A percentile compares a stretch with the other conserved stretches of the same genome.
These are phyloP conservation scores for Manduca sexta DNA, from an alignment of 1,140 invertebrate genomes.

Conservation along the genomic window DNA sequence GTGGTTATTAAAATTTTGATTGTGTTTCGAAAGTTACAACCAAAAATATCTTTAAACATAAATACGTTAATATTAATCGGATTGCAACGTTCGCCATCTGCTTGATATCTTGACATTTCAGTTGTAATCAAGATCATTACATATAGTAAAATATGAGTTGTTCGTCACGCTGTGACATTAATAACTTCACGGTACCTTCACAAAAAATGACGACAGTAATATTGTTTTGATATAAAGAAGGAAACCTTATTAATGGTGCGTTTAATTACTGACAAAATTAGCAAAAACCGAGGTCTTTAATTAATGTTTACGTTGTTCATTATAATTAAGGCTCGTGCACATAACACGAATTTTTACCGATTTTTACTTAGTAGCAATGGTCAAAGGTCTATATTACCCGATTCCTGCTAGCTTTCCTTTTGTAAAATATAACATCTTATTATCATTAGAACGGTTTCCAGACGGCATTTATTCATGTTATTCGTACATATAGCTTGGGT, in stretches of 20 bases:
- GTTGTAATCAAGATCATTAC: conserved; percentile 5
- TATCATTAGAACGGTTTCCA: too few relatives aligned
- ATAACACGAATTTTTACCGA: too few relatives aligned
- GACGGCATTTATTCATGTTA: too few relatives aligned
- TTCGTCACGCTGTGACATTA: conserved; percentile 6
- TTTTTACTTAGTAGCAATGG: too few relatives aligned
- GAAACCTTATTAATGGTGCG: neutral
- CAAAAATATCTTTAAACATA: too few relatives aligned
- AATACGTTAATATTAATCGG: neutral
- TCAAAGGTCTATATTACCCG: too few relatives aligned
- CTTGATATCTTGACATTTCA: conserved; percentile 6
- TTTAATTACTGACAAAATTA: conserved; percentile 5
- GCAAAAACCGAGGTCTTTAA: neutral
- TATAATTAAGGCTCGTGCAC: too few relatives aligned
- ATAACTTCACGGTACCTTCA: neutral
- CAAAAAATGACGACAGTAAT: conserved; percentile 1
- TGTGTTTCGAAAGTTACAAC: too few relatives aligned
- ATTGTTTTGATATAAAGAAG: neutral
- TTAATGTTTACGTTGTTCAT: neutral
- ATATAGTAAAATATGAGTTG: neutral
- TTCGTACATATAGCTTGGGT: too few relatives aligned
- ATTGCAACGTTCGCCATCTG: neutral
- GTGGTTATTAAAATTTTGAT: too few relatives aligned
- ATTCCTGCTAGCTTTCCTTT: too few relatives aligned
- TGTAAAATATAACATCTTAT: too few relatives aligned